Evolutionary conservation across 2,113 vertebrate genomes (phyloP).

Genomic region (Corythornis madagascariensis): DNA sequence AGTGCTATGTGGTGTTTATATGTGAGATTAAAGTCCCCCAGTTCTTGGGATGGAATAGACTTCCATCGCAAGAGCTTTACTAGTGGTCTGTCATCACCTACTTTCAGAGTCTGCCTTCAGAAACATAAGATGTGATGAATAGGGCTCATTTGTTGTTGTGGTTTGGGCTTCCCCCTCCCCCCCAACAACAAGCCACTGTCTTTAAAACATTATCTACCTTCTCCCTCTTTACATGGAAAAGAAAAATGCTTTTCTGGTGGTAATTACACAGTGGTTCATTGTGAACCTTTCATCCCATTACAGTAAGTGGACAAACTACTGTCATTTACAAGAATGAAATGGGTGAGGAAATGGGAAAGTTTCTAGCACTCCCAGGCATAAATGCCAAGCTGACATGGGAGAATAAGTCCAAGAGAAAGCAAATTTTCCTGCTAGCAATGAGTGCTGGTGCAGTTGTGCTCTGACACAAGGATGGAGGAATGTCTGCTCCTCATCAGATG

Average conservation of each 20-base stretch:
- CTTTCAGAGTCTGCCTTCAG: conserved; percentile 54
- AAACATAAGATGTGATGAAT: background rate
- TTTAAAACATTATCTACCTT: conserved; percentile 66
- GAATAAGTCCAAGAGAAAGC: conserved; percentile 6
- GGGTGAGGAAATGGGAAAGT: conserved; percentile 33
- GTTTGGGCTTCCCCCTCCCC: background rate
- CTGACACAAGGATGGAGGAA: background rate
- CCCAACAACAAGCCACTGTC: background rate
- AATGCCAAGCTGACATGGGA: background rate
- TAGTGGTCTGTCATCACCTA: conserved; percentile 30
- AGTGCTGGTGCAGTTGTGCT: background rate
- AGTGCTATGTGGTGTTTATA: background rate
- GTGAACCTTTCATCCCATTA: conserved; percentile 64
- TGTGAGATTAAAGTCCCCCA: conserved; percentile 26
- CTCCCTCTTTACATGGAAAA: conserved; percentile 28
- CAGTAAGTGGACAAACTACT: conserved; percentile 56
- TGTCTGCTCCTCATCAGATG: background rate
- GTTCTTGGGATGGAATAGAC: conserved; percentile 43
- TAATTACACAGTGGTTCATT: conserved; percentile 50
- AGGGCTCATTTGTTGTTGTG: background rate
- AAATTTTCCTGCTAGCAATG: background rate
- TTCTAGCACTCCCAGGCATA: background rate
- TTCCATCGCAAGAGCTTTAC: conserved; percentile 46
- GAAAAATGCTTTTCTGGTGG: conserved; percentile 42
- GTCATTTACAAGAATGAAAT: conserved; percentile 54